Percentiles rank a stretch among this genome's conserved stretches.
Conservation (phyloP, 2,888 invertebrate species). For the Mylabris sibirica region DNA sequence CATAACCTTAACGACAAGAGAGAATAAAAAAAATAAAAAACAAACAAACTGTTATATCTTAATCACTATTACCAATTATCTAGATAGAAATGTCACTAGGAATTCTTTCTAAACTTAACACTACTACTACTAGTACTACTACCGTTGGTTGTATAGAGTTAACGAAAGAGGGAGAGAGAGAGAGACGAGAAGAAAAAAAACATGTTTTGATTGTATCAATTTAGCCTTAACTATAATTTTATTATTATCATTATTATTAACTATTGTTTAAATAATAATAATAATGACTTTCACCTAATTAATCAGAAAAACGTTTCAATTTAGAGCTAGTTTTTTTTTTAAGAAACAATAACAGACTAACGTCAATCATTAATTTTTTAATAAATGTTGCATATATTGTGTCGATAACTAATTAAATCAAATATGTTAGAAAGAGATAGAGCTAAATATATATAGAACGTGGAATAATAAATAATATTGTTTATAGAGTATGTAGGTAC, state of each 20-base stretch:
- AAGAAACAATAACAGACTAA: conserved; percentile 2
- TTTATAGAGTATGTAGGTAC: not conserved
- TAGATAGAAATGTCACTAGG: not conserved
- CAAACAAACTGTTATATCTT: not conserved
- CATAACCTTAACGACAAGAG: not conserved
- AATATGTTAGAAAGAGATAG: not conserved
- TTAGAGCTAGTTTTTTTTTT: not conserved
- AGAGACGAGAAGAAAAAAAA: not conserved
- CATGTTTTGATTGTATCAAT: not conserved
- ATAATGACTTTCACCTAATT: conserved; percentile 29
- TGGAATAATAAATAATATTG: not conserved
- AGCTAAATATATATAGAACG: not conserved
- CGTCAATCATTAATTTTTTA: conserved; percentile 29
- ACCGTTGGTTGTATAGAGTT: too few relatives aligned
- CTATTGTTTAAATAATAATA: conserved; percentile 1
- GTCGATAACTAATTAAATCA: conserved; percentile 28
- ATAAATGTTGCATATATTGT: conserved; percentile 16
- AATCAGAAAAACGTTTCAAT: conserved; percentile 3
- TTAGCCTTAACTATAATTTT: not conserved
- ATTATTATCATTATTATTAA: not conserved
- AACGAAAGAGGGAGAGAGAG: too few relatives aligned
- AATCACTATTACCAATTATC: not conserved
- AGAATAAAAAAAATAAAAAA: not conserved
- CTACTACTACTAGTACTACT: too few relatives aligned
- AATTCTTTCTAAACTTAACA: not conserved